Conservation (phyloP, 1,140 invertebrate genomes). For the Bathynomus jamesi region DNA sequence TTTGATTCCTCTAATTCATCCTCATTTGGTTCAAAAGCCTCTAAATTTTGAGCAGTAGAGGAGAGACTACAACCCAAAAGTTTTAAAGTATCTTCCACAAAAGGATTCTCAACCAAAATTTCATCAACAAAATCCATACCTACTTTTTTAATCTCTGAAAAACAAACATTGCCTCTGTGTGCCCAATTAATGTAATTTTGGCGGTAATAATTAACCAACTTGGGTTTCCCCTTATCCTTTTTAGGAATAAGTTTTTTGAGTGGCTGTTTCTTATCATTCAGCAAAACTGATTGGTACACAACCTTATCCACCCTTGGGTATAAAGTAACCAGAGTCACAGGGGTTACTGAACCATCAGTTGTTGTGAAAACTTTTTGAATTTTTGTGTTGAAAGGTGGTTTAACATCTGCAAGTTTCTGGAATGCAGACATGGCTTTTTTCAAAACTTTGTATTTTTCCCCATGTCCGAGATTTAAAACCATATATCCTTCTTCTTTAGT, state of each 20-base stretch:
- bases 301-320: neutral
- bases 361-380: conserved; percentile 6
- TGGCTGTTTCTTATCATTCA: neutral
- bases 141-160: neutral
- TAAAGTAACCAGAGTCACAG: conserved; percentile 3
- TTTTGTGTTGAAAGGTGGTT: conserved; percentile 9
- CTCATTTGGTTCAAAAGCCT: conserved; percentile 2
- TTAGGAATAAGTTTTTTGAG: neutral
- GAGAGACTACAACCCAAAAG: conserved; percentile 5
- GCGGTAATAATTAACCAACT: neutral
- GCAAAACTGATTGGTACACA: neutral
- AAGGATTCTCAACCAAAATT: neutral
- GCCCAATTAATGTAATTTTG: conserved; percentile 15
- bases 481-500: conserved; percentile 1
- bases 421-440: conserved; percentile 12
- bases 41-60: neutral
- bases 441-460: conserved; percentile 1
- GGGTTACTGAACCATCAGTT: conserved; percentile 5
- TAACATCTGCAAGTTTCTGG: conserved; percentile 12
- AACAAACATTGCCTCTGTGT: neutral
- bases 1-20: conserved; percentile 6
- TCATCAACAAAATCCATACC: conserved; percentile 9
- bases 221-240: neutral
- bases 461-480: conserved; percentile 4
- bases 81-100: neutral